phyloP scores from a whole-genome alignment of 2,888 invertebrate genomes.

The Orgyia antiqua region DNA sequence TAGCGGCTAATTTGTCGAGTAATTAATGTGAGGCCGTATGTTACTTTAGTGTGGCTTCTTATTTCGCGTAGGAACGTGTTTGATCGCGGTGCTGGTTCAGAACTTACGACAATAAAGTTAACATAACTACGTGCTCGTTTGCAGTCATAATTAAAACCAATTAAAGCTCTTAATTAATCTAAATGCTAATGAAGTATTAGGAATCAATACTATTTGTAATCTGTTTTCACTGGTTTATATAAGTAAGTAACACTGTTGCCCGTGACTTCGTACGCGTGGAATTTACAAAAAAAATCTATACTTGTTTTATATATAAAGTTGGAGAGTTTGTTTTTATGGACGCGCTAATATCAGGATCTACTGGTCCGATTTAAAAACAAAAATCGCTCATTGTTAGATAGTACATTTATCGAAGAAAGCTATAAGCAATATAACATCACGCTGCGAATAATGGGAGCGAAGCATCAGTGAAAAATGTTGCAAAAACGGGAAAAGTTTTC shows the following conservation, averaged over 20 bases:
- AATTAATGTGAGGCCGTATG: conserved; percentile 66
- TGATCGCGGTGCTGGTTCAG: conserved; percentile 49
- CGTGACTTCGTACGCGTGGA: too few species aligned
- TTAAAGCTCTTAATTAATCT: conserved; percentile 45
- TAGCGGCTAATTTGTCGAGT: conserved; percentile 68
- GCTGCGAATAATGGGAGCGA: too few species aligned
- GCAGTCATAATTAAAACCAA: conserved; percentile 66
- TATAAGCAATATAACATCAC: too few species aligned
- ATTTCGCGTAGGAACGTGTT: conserved; percentile 59
- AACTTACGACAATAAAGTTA: conserved; percentile 49
- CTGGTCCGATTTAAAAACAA: too few species aligned
- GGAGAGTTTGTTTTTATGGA: too few species aligned
- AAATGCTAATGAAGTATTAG: conserved; percentile 35
- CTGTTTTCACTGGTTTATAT: conserved; percentile 10
- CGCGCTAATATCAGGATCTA: too few species aligned
- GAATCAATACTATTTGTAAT: conserved; percentile 21
- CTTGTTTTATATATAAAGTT: conserved; percentile 11
- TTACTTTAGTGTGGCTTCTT: conserved; percentile 67
- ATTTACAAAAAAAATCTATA: conserved; percentile 16
- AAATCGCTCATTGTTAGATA: too few species aligned
- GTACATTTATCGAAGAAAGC: too few species aligned
- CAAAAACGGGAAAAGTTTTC: too few species aligned
- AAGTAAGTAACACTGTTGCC: too few species aligned
- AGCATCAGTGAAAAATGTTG: too few species aligned
- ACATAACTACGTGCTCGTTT: conserved; percentile 53